Base-by-base conservation (phyloP, 1,140 invertebrate genomes). In the Bilobella aurantiaca region DNA sequence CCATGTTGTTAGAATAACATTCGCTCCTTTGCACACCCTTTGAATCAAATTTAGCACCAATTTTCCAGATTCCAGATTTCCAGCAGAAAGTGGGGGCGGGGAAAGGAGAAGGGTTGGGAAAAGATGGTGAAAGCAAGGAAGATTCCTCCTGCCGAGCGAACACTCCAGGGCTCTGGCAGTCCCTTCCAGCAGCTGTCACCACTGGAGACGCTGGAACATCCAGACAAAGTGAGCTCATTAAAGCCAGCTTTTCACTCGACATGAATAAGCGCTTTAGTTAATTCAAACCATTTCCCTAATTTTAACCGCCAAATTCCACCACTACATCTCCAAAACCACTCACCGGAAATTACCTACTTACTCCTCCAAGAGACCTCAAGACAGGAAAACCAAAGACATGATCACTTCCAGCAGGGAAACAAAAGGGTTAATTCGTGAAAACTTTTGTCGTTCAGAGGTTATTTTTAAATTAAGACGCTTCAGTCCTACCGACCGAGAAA, bases 261-360 rank as follows among this genome's bases (percentile, higher is more conserved):
- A 53, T 53, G 49, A 53, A 53, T 53, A 53, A 53, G 14, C 49
- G 49, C 49, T 53, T 53, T 53, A 53, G 14, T 53, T 53, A 23
- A 53, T 53, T 53, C 49, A 53, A 23, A 53, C 49, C 49, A 53
- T 53, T 53, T 53, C 49, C 49, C 49, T 53, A 53, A 53, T 53
- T 53, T 53, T 53, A 53, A 53, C 49, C 49, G 25, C 49, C 49
- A 23, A 23, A 53, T 53, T 53, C 49, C 49, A 53, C 49, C 25
- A 42, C 8, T n/a, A n/a, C n/a, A n/a, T 42, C 37, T 42, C 8
- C 37, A 42, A 42, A 42, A n/a, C 34, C 34, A 42, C 34, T 42
- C 18, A 12, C 34, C 21, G 14, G 25, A 53, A 53, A 53, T 53
- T 53, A 53, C 12, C 8, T 42, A 42, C 8, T 42, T 23, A 53